These are phyloP conservation scores for Andricus curvator DNA, from an alignment of 2,888 invertebrate species.

Conservation along the genomic window DNA sequence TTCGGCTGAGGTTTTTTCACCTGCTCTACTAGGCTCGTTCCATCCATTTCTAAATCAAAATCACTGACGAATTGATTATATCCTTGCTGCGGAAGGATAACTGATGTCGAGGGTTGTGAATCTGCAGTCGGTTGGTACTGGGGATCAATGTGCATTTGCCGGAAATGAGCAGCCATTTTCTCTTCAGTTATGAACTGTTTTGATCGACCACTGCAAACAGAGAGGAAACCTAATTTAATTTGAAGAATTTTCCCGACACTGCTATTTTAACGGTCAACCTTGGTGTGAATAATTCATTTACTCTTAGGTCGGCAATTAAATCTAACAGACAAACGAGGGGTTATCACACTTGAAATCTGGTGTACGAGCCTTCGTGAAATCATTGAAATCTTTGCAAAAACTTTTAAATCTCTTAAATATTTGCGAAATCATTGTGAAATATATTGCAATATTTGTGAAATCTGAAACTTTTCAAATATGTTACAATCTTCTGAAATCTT, in stretches of 20 bases:
- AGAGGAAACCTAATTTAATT: background rate
- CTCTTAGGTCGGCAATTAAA: no score
- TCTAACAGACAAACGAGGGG: no score
- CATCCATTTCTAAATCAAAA: constrained; percentile 60
- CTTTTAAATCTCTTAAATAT: no score
- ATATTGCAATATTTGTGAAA: no score
- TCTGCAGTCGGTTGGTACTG: constrained; percentile 56
- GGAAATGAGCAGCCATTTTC: constrained; percentile 90
- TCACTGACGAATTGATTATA: constrained; percentile 11
- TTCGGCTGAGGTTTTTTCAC: constrained; percentile 67
- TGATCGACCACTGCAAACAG: constrained; percentile 66
- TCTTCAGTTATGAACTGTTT: constrained; percentile 92
- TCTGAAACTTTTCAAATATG: no score
- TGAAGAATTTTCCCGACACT: background rate
- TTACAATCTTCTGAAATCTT: no score
- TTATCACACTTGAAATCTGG: no score
- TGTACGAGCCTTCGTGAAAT: no score
- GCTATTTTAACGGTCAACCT: no score
- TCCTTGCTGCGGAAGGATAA: constrained; percentile 52
- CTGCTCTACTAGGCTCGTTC: constrained; percentile 52
- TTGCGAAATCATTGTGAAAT: no score
- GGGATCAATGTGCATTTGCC: constrained; percentile 85
- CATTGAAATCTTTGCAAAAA: no score
- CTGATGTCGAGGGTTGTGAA: constrained; percentile 62
- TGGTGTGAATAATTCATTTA: no score